Conservation (phyloP, 2,797 vertebrate genomes). For the Muscicapa striata region DNA sequence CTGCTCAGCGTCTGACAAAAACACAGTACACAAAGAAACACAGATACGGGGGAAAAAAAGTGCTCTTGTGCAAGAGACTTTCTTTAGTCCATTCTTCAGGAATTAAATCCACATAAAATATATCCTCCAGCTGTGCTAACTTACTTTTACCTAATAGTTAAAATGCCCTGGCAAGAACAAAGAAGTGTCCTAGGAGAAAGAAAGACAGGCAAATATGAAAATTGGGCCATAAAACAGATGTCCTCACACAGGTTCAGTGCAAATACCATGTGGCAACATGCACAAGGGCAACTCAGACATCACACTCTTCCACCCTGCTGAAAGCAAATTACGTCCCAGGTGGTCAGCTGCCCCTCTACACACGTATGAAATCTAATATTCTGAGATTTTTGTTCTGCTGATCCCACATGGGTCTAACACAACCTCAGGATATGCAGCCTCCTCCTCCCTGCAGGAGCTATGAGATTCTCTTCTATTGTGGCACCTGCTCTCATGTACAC, state of each 20-base stretch:
- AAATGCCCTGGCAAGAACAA: neutral
- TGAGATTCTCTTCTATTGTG: neutral
- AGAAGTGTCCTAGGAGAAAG: neutral
- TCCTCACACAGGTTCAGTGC: neutral
- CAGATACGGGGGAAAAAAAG: neutral
- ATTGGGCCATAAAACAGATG: neutral
- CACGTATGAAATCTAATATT: neutral
- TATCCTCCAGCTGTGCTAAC: constrained; percentile 4
- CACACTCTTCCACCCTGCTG: neutral
- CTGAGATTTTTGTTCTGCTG: neutral
- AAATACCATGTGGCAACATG: neutral
- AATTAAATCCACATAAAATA: constrained; percentile 32
- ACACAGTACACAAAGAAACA: neutral
- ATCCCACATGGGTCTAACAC: neutral
- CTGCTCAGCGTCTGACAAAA: constrained; percentile 13
- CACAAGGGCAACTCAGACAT: neutral
- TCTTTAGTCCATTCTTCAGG: neutral
- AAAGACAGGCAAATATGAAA: neutral
- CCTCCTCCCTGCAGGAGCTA: neutral
- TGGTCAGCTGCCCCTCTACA: neutral
- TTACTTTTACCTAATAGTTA: neutral
- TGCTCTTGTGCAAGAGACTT: neutral
- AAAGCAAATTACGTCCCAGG: fast-evolving
- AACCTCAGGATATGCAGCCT: neutral
- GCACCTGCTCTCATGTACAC: neutral